Evolutionary conservation across 2,797 vertebrate genomes (phyloP).

Genomic region (Falco peregrinus): DNA sequence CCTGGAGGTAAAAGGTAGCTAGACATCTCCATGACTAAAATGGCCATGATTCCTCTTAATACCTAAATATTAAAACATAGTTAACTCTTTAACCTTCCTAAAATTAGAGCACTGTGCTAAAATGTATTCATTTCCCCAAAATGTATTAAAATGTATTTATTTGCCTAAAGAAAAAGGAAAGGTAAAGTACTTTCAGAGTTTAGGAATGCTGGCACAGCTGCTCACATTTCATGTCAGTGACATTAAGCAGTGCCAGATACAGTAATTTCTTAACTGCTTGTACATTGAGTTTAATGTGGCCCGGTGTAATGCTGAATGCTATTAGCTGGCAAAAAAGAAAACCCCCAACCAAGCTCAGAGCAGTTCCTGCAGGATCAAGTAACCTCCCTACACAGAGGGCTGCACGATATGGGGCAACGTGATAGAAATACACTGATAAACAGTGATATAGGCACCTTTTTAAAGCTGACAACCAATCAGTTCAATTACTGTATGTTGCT

Average conservation of each 20-base stretch:
- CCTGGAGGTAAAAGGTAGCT: not conserved
- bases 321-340: conserved; percentile 13
- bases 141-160: conserved; percentile 46
- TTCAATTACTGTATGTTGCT: conserved; percentile 7
- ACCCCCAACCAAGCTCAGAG: accelerated
- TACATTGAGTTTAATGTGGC: conserved; percentile 42
- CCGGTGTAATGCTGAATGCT: conserved; percentile 51
- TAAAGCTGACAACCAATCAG: conserved; percentile 10
- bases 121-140: not conserved
- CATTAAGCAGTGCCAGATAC: conserved; percentile 64
- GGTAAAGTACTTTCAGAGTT: conserved; percentile 45
- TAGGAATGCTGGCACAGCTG: conserved; percentile 32
- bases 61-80: conserved; percentile 31
- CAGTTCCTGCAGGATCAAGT: conserved; percentile 19
- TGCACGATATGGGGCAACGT: not conserved
- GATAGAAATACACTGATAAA: conserved; percentile 31
- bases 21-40: not conserved
- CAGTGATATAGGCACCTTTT: not conserved
- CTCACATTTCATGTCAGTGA: conserved; percentile 35
- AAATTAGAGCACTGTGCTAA: conserved; percentile 14
- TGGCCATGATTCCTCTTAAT: conserved; percentile 4
- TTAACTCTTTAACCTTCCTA: conserved; percentile 32
- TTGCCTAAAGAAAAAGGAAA: conserved; percentile 14
- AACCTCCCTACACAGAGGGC: not conserved
- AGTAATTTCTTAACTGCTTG: conserved; percentile 57